Conservation (phyloP, 2,797 vertebrate genomes). For the Dromococcyx pavoninus region DNA sequence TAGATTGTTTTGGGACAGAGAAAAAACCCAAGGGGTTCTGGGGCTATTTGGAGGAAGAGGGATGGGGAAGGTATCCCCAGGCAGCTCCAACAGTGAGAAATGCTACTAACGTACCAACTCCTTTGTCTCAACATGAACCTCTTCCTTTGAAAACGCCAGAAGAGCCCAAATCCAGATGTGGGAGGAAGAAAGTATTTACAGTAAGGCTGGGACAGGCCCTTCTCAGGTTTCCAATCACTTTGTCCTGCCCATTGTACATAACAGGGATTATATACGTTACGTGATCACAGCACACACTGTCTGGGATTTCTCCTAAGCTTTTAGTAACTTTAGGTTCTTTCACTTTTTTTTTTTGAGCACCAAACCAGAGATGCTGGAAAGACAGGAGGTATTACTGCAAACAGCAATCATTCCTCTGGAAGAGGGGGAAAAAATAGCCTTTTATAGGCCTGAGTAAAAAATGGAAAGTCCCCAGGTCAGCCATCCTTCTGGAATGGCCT, state of each 20-base stretch:
- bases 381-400: background rate
- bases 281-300: background rate
- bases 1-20: background rate
- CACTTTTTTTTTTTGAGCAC: background rate
- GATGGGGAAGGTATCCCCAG: background rate
- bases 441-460: background rate
- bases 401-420: background rate
- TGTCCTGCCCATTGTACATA: background rate
- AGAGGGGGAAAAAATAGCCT: background rate
- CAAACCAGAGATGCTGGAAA: background rate
- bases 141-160: background rate
- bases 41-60: background rate
- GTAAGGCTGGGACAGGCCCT: background rate
- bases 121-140: background rate
- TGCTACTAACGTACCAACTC: background rate
- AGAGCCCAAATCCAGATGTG: background rate
- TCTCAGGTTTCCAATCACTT: background rate
- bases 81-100: background rate
- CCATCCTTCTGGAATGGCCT: slow-evolving; percentile 22
- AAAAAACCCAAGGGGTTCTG: background rate
- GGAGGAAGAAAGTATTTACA: background rate
- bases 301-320: background rate
- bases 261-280: accelerated
- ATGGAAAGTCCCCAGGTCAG: background rate
- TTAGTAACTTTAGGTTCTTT: background rate